Percentiles rank a stretch among this genome's conserved stretches.
Conservation (phyloP, 1,140 invertebrate species). For the Drosophila pseudoobscura region DNA sequence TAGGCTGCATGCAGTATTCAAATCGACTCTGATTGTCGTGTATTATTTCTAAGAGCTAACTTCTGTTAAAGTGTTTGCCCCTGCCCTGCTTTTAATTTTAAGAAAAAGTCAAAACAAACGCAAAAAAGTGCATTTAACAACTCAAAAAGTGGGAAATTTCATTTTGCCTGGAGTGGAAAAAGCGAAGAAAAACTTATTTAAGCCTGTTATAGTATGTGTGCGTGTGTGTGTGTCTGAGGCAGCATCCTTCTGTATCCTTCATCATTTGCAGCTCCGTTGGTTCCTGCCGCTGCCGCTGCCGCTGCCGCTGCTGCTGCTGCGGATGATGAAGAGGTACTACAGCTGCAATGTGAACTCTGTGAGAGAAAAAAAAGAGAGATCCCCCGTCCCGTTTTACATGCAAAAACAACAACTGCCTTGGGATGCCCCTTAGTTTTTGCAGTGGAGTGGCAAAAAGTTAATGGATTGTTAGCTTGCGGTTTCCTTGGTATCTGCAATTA, state of each 20-base stretch:
- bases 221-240: constrained; percentile 28
- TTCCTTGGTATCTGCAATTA: constrained; percentile 73
- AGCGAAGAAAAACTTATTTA: constrained; percentile 48
- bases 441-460: constrained; percentile 78
- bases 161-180: constrained; percentile 44
- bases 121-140: constrained; percentile 52
- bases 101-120: constrained; percentile 11
- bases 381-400: constrained; percentile 40
- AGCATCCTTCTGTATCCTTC: constrained; percentile 57
- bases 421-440: constrained; percentile 58
- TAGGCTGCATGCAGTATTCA: constrained; percentile 15
- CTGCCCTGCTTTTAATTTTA: background rate
- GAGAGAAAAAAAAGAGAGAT: constrained; percentile 26
- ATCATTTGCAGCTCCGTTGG: constrained; percentile 60
- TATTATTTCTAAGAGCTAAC: background rate
- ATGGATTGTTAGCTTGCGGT: constrained; percentile 80
- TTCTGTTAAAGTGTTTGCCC: background rate
- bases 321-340: constrained; percentile 67
- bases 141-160: constrained; percentile 66
- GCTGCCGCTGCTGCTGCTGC: constrained; percentile 22
- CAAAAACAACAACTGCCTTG: constrained; percentile 58
- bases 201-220: constrained; percentile 39
- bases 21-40: background rate
- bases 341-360: constrained; percentile 40
- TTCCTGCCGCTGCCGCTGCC: constrained; percentile 36